These are phyloP conservation scores for Agrochola circellaris DNA, from an alignment of 2,888 invertebrate genomes.

Conservation along the genomic window DNA sequence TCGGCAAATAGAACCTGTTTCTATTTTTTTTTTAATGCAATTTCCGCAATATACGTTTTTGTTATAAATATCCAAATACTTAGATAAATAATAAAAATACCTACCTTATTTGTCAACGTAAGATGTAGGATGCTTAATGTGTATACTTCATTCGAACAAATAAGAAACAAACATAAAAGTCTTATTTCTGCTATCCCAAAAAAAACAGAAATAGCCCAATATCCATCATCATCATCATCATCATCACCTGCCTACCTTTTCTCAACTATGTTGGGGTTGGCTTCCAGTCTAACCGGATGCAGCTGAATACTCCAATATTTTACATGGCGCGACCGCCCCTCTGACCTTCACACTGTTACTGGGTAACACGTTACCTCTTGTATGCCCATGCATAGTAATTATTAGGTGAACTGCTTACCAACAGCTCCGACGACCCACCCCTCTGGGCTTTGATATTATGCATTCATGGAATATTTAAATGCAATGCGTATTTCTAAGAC, in stretches of 20 bases:
- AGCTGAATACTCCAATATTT: no score
- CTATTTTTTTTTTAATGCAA: no score
- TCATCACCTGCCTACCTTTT: no score
- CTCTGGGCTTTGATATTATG: not conserved
- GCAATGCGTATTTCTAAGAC: conserved; percentile 24
- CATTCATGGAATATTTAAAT: conserved; percentile 48
- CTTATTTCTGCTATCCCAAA: not conserved
- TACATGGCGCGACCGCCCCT: no score
- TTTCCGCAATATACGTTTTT: not conserved
- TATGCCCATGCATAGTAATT: conserved; percentile 3
- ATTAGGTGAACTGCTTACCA: conserved; percentile 13
- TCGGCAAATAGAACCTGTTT: not conserved
- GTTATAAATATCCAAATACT: not conserved
- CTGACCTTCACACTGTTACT: no score
- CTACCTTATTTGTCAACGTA: not conserved
- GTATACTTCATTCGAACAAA: not conserved
- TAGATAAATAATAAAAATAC: not conserved
- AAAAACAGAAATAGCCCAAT: not conserved
- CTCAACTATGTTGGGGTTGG: no score
- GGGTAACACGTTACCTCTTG: no score
- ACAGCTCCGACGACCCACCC: conserved; percentile 2
- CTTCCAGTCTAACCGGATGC: no score
- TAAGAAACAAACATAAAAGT: not conserved
- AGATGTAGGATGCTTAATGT: not conserved
- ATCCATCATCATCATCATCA: no score